Evolutionary conservation across 1,140 invertebrate species (phyloP), one percentile per base, ranked within the genome.

Genomic region (Drosophila persimilis): DNA sequence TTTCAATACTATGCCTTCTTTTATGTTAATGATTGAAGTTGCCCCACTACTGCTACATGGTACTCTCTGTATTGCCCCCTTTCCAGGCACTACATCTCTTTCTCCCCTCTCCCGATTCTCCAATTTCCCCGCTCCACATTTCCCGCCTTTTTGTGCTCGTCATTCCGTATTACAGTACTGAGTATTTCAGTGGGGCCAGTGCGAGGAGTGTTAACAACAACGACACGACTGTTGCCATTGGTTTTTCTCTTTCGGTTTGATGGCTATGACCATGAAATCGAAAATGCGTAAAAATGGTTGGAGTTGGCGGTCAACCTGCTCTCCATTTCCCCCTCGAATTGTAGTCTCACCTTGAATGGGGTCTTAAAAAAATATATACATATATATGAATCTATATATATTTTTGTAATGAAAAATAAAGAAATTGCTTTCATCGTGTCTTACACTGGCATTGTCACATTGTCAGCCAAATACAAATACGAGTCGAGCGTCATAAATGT

Each of bases 401-500:
- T 48, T 43, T 67, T 24, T 29, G n/a, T 22, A 44, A 56, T 35
- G 31, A 11, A 35, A 35, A 11, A 11, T 1, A 67, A 67, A 35
- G 65, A 50, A 69, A 67, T 56, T 43, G 24, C 35, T 48, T 56
- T 67, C 8, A 20, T 24, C 9, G 8, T 3, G 2, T 17, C 48
- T 9, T 15, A 35, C 17, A 54, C 9, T 43, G 47, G 63, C 74
- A 73, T 35, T 35, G 31, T 35, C 31, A 35, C 31, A 31, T 31
- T 35, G 31, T 80, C 73, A 71, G 58, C 45, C 55, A 61, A 64
- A 85, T 85, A 35, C 31, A 77, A 85, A 86, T 71, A 81, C 63
- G 72, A 86, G 69, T 86, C 73, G 75, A 72, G 61, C 77, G 65
- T 74, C 74, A 75, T 86, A 81, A 81, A 75, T 88, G 83, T 71